phyloP scores from a whole-genome alignment of 2,113 vertebrate species.

The Isurus oxyrinchus region DNA sequence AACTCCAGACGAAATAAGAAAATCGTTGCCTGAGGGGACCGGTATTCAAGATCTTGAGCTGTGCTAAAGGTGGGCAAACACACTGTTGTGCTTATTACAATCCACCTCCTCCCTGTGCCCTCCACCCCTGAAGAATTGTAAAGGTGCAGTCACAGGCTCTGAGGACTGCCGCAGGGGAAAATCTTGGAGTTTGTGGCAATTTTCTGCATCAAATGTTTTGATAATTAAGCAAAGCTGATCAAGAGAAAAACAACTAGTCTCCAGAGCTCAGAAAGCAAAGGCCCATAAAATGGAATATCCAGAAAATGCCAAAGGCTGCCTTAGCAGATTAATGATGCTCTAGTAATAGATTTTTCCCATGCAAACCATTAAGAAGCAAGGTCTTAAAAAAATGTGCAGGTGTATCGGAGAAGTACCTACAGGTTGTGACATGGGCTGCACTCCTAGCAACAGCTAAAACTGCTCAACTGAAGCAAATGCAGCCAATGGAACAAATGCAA shows the following conservation, averaged over 20 bases:
- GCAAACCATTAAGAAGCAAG: slow-evolving; percentile 50
- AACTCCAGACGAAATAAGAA: slow-evolving; percentile 53
- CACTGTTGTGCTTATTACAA: not conserved
- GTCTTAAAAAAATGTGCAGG: slow-evolving; percentile 36
- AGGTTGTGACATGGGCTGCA: slow-evolving; percentile 12
- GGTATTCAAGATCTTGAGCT: slow-evolving; percentile 28
- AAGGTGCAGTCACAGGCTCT: not conserved
- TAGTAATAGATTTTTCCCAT: slow-evolving; percentile 76
- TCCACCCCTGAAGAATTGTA: not conserved
- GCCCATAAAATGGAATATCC: slow-evolving; percentile 72
- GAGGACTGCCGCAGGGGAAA: slow-evolving; percentile 45
- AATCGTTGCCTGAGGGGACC: slow-evolving; percentile 46
- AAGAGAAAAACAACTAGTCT: slow-evolving; percentile 65
- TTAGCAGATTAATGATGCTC: slow-evolving; percentile 72
- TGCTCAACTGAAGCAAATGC: not conserved
- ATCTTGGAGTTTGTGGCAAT: slow-evolving; percentile 70
- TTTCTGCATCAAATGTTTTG: slow-evolving; percentile 89
- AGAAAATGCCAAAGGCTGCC: slow-evolving; percentile 65
- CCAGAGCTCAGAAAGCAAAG: slow-evolving; percentile 67
- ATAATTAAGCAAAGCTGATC: slow-evolving; percentile 84
- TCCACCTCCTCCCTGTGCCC: not conserved
- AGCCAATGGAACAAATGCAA: slow-evolving; percentile 1
- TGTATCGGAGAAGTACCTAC: not conserved
- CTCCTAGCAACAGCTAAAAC: not conserved
- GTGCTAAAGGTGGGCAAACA: slow-evolving; percentile 7